Conservation (phyloP, 1,140 invertebrate genomes). For the Lysiphlebus fabarum region DNA sequence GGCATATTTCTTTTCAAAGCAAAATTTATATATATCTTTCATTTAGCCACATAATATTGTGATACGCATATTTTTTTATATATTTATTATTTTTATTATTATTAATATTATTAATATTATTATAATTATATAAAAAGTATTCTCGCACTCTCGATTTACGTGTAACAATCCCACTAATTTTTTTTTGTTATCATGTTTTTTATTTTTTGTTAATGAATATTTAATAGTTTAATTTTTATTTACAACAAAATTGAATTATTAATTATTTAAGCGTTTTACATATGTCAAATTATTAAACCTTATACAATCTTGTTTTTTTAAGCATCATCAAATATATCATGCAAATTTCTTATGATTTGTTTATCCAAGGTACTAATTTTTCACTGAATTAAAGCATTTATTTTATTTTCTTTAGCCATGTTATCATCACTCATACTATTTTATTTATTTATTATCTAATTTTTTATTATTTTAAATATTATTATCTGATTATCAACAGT, state of each 20-base stretch:
- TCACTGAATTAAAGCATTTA: no score
- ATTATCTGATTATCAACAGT: constrained; percentile 14
- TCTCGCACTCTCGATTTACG: constrained; percentile 26
- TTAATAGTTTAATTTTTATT: background rate
- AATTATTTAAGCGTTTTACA: no score
- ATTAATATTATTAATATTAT: constrained; percentile 17
- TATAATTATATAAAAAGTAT: constrained; percentile 27
- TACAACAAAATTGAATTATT: background rate
- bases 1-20: constrained; percentile 1
- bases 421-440: no score
- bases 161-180: constrained; percentile 25
- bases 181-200: constrained; percentile 5
- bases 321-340: no score
- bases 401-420: no score
- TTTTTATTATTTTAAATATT: background rate
- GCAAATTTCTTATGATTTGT: no score
- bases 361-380: no score
- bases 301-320: no score
- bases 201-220: constrained; percentile 3
- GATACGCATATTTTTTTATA: constrained; percentile 21
- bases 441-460: no score
- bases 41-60: constrained; percentile 13
- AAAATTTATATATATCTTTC: constrained; percentile 12
- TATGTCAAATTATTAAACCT: no score
- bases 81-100: constrained; percentile 20